A percentile compares a stretch with the other conserved stretches of the same genome.
phyloP scores from a whole-genome alignment of 2,113 vertebrate genomes.

The Platysteira castanea region DNA sequence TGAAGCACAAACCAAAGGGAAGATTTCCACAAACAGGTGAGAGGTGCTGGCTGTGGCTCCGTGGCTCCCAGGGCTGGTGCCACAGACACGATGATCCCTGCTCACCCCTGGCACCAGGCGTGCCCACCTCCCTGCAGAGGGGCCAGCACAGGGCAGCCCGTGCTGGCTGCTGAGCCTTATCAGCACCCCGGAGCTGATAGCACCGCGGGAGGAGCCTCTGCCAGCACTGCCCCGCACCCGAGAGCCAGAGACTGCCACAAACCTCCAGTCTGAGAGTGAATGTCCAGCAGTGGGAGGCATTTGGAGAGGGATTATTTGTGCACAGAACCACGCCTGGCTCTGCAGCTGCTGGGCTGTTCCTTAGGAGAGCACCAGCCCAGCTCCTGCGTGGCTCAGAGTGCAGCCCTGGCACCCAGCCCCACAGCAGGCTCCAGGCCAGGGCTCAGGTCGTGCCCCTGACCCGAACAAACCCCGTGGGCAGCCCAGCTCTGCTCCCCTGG shows the following conservation, averaged over 20 bases:
- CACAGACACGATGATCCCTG: background rate
- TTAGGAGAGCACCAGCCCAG: background rate
- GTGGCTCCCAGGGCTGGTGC: background rate
- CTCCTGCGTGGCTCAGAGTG: background rate
- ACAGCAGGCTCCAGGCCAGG: background rate
- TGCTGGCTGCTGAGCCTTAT: background rate
- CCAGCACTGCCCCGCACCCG: background rate
- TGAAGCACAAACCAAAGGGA: background rate
- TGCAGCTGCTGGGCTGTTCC: background rate
- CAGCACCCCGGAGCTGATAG: background rate
- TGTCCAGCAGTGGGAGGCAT: accelerated
- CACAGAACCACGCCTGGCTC: background rate
- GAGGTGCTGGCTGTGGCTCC: background rate
- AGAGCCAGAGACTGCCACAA: background rate
- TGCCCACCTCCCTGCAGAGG: background rate
- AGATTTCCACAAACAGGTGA: background rate
- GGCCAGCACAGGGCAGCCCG: background rate
- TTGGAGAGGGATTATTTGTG: background rate
- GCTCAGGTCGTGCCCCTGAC: too few relatives aligned
- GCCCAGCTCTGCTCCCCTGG: too few relatives aligned
- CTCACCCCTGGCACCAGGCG: background rate
- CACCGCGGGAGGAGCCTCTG: background rate
- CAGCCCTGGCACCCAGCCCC: background rate
- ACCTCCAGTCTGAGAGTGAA: background rate
- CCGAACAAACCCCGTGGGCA: too few relatives aligned